Evolutionary conservation across 2,888 invertebrate species (phyloP).

Genomic region (Ornithoptera priamus): DNA sequence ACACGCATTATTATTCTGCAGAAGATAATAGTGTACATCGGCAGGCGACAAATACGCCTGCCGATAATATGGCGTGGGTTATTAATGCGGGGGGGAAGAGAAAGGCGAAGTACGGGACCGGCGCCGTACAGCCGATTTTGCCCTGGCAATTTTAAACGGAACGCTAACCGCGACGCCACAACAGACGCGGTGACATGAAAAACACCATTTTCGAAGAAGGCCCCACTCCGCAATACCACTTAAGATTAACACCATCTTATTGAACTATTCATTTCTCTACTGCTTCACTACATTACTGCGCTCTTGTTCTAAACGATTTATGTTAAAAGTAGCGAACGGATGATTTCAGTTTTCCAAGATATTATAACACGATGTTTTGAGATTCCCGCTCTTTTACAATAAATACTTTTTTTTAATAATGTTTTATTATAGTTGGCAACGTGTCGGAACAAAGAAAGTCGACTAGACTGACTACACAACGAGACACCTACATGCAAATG

Average conservation of each 20-base stretch:
- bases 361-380: constrained; percentile 24
- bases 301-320: constrained; percentile 36
- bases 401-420: constrained; percentile 28
- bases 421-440: constrained; percentile 33
- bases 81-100: constrained; percentile 61
- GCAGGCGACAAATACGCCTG: constrained; percentile 72
- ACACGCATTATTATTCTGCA: constrained; percentile 39
- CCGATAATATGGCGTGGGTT: constrained; percentile 74
- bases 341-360: constrained; percentile 37
- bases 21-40: constrained; percentile 54
- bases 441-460: constrained; percentile 59
- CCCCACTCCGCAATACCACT: not conserved
- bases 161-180: constrained; percentile 68
- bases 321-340: constrained; percentile 49
- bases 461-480: constrained; percentile 37
- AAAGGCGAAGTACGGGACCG: constrained; percentile 54
- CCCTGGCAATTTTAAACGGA: constrained; percentile 63
- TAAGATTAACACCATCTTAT: not conserved
- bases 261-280: constrained; percentile 1
- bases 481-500: constrained; percentile 69
- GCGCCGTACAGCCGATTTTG: constrained; percentile 63
- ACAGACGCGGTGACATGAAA: constrained; percentile 50
- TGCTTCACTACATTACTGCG: not conserved
- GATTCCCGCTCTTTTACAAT: constrained; percentile 44
- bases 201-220: constrained; percentile 4